Evolutionary conservation across 2,797 vertebrate genomes (phyloP).

Genomic region (Phataginus tetradactyla): DNA sequence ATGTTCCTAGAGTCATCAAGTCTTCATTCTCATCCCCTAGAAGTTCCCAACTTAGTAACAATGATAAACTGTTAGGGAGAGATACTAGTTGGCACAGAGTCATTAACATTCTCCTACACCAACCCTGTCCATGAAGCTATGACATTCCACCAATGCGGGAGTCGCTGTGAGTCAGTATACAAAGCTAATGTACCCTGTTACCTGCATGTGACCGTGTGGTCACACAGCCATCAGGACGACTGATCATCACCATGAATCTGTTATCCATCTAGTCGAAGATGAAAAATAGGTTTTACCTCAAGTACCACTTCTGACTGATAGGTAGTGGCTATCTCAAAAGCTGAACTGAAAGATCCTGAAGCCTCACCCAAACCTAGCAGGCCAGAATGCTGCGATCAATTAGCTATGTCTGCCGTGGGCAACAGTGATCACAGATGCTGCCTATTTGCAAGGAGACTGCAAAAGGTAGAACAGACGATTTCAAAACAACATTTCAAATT

Average conservation of each 20-base stretch:
- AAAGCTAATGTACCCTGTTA: not conserved
- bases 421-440: not conserved
- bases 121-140: not conserved
- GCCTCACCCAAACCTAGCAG: not conserved
- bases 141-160: not conserved
- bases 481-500: not conserved
- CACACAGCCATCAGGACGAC: not conserved
- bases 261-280: not conserved
- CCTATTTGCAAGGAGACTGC: not conserved
- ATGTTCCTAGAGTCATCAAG: not conserved
- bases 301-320: not conserved
- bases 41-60: not conserved
- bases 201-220: not conserved
- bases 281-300: constrained; percentile 25
- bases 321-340: not conserved
- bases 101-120: not conserved
- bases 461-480: not conserved
- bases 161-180: not conserved
- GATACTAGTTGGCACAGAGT: not conserved
- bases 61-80: not conserved
- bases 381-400: not conserved
- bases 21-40: not conserved
- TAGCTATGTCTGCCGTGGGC: not conserved
- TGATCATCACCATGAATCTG: not conserved
- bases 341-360: not conserved